A percentile compares a stretch with the other conserved stretches of the same genome.
Conservation (phyloP, 37 sponge, comb jelly and placozoan species). For the Spongia lamella region DNA sequence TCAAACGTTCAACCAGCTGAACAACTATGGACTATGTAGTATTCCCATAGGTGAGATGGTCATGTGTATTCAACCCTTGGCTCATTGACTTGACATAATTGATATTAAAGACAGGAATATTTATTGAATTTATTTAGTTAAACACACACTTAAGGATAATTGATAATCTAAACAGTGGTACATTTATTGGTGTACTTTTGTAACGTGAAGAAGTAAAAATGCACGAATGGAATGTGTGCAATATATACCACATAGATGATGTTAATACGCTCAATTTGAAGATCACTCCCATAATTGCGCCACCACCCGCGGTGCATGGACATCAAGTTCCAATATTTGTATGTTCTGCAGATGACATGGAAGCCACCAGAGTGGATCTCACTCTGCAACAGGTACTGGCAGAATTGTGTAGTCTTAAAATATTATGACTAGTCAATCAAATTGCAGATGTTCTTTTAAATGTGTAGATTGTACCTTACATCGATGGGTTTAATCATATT, state of each 20-base stretch:
- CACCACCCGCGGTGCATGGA: constrained; percentile 53
- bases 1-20: constrained; percentile 40
- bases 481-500: constrained; percentile 86
- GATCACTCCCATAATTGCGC: constrained; percentile 55
- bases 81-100: too few relatives aligned
- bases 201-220: background rate
- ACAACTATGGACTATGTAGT: constrained; percentile 63
- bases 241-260: constrained; percentile 49
- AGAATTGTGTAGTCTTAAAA: background rate
- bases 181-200: too few relatives aligned
- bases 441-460: background rate
- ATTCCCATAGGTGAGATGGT: constrained; percentile 60
- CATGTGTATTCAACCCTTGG: too few relatives aligned
- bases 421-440: background rate
- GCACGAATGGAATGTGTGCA: background rate
- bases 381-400: constrained; percentile 63
- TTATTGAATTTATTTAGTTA: too few relatives aligned
- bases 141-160: too few relatives aligned
- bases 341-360: constrained; percentile 42
- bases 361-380: constrained; percentile 53
- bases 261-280: constrained; percentile 70
- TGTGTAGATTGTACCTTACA: constrained; percentile 64
- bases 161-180: too few relatives aligned
- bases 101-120: too few relatives aligned
- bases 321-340: constrained; percentile 80